Percentiles rank a stretch among this genome's conserved stretches.
phyloP scores from a whole-genome alignment of 2,888 invertebrate species.

The Parelbella ahira region DNA sequence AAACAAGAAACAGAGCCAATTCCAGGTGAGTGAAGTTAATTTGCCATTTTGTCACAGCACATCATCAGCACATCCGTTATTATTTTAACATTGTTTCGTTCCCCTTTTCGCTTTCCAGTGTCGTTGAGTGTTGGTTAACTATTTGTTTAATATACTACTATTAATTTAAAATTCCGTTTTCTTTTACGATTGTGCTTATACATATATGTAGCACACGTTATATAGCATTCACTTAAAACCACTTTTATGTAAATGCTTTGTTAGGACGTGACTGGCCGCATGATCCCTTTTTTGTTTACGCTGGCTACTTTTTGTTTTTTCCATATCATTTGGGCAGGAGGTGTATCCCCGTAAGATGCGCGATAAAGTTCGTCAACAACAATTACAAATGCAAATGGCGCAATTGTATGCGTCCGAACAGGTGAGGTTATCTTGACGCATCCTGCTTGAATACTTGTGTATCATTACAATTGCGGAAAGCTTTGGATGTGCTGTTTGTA shows the following conservation, averaged over 20 bases:
- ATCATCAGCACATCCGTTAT: conserved; percentile 69
- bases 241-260: conserved; percentile 51
- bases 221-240: conserved; percentile 41
- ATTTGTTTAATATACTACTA: conserved; percentile 46
- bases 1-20: conserved; percentile 83
- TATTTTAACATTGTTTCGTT: conserved; percentile 52
- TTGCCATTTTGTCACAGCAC: conserved; percentile 25
- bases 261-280: conserved; percentile 62
- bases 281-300: conserved; percentile 77
- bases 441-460: conserved; percentile 64
- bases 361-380: conserved; percentile 86
- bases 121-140: conserved; percentile 67
- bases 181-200: conserved; percentile 40
- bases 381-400: conserved; percentile 82
- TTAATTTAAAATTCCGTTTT: conserved; percentile 34
- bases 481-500: conserved; percentile 79
- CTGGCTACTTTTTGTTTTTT: conserved; percentile 79
- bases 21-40: conserved; percentile 76
- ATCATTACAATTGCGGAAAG: conserved; percentile 51
- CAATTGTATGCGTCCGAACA: conserved; percentile 78
- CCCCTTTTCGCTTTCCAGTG: conserved; percentile 60
- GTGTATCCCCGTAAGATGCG: conserved; percentile 91
- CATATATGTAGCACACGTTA: conserved; percentile 44
- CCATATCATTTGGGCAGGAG: conserved; percentile 84
- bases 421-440: conserved; percentile 75